These are phyloP conservation scores for Oppia nitens DNA, from an alignment of 1,140 invertebrate genomes.

Conservation along the genomic window DNA sequence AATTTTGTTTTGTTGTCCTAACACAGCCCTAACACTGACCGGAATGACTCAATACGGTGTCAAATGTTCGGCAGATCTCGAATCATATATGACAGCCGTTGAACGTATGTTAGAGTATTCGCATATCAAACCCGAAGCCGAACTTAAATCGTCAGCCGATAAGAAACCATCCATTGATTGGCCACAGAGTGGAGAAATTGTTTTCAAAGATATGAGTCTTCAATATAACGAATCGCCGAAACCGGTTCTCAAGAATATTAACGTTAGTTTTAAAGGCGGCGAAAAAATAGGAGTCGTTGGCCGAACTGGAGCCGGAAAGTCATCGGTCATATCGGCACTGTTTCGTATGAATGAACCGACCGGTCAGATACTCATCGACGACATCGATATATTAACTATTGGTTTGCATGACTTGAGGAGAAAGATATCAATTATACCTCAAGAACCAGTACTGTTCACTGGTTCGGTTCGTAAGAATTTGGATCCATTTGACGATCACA, in stretches of 20 bases:
- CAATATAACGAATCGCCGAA: constrained; percentile 42
- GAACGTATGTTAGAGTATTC: constrained; percentile 64
- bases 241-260: too few species aligned
- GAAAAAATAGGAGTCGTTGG: constrained; percentile 40
- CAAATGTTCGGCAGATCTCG: too few species aligned
- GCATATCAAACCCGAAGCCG: constrained; percentile 44
- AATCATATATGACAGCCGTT: too few species aligned
- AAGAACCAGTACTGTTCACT: constrained; percentile 39
- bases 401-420: constrained; percentile 71
- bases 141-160: constrained; percentile 26
- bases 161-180: constrained; percentile 44
- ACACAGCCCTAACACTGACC: constrained; percentile 53
- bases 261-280: too few species aligned
- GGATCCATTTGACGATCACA: constrained; percentile 21
- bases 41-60: constrained; percentile 70
- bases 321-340: constrained; percentile 34
- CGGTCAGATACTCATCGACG: constrained; percentile 76
- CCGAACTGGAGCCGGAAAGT: constrained; percentile 40
- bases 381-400: constrained; percentile 61
- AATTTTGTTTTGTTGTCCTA: constrained; percentile 42
- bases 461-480: constrained; percentile 34
- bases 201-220: constrained; percentile 45
- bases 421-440: constrained; percentile 78
- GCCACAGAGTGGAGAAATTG: constrained; percentile 46
- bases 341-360: constrained; percentile 37